Percentiles rank a stretch among this genome's conserved stretches.
Conservation (phyloP, 2,888 invertebrate species). For the Agrochola macilenta region DNA sequence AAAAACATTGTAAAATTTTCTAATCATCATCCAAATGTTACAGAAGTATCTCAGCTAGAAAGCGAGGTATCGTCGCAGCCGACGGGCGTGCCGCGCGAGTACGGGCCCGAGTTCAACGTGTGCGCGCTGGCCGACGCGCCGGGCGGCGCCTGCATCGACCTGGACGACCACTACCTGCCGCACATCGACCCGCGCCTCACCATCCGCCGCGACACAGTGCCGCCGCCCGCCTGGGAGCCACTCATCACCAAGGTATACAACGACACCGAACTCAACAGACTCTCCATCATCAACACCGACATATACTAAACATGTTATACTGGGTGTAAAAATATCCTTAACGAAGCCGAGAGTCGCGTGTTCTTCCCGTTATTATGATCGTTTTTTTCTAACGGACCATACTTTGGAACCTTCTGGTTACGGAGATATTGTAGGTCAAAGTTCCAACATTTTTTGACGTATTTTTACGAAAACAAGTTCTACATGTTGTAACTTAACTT, state of each 20-base stretch:
- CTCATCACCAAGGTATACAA: slow-evolving; percentile 77
- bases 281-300: slow-evolving; percentile 78
- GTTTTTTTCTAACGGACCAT: not conserved
- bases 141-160: slow-evolving; percentile 65
- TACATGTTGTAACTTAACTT: not conserved
- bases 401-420: not conserved
- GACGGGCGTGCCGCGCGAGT: slow-evolving; percentile 72
- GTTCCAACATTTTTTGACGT: not conserved
- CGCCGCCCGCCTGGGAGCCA: slow-evolving; percentile 72
- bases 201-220: slow-evolving; percentile 58
- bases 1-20: not conserved
- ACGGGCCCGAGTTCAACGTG: slow-evolving; percentile 81
- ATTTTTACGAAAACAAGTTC: not conserved
- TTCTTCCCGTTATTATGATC: not conserved
- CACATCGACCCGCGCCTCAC: slow-evolving; percentile 86
- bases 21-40: not conserved
- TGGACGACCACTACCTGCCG: slow-evolving; percentile 81
- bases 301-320: slow-evolving; percentile 69
- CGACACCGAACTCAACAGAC: slow-evolving; percentile 69
- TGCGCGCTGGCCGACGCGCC: slow-evolving; percentile 37
- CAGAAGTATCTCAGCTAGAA: slow-evolving; percentile 23
- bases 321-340: not conserved
- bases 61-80: not conserved
- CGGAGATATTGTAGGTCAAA: not conserved
- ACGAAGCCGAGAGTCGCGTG: not conserved